Evolutionary conservation across 2,888 invertebrate genomes (phyloP).

Genomic region (Coleophora flavipennella): DNA sequence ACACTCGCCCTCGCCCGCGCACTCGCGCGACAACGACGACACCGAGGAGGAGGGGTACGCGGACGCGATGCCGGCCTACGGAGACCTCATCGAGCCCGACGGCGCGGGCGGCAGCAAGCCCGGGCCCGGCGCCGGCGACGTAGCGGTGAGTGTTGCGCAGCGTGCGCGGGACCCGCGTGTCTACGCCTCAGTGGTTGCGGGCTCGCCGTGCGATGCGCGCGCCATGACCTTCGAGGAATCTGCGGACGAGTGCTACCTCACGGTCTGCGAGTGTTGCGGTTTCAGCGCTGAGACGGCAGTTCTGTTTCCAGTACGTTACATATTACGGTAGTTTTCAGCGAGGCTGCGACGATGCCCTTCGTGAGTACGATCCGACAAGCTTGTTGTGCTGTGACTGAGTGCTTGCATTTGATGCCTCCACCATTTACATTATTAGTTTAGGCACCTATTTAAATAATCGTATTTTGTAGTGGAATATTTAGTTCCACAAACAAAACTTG

Average conservation of each 20-base stretch:
- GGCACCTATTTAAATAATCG: not conserved
- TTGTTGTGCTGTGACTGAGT: conserved; percentile 25
- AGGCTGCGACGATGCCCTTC: conserved; percentile 53
- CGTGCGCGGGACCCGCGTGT: conserved; percentile 18
- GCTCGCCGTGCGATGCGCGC: conserved; percentile 59
- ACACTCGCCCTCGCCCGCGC: conserved; percentile 45
- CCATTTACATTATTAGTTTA: conserved; percentile 18
- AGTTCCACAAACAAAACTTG: not conserved
- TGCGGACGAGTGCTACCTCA: conserved; percentile 61
- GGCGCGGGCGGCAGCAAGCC: conserved; percentile 32
- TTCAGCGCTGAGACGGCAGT: conserved; percentile 67
- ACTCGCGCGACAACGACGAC: conserved; percentile 49
- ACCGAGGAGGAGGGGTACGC: conserved; percentile 61
- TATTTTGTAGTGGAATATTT: not conserved
- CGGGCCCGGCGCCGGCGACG: conserved; percentile 42
- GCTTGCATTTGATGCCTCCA: conserved; percentile 21
- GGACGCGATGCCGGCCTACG: conserved; percentile 67
- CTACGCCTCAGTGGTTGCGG: conserved; percentile 40
- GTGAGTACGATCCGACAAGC: conserved; percentile 54
- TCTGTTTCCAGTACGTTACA: conserved; percentile 64
- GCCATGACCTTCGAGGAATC: conserved; percentile 68
- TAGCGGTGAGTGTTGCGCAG: conserved; percentile 26
- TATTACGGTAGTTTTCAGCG: conserved; percentile 63
- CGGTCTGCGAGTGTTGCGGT: conserved; percentile 70
- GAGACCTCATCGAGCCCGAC: conserved; percentile 65